Evolutionary conservation across 2,113 vertebrate genomes (phyloP).

Genomic region (Bettongia penicillata): DNA sequence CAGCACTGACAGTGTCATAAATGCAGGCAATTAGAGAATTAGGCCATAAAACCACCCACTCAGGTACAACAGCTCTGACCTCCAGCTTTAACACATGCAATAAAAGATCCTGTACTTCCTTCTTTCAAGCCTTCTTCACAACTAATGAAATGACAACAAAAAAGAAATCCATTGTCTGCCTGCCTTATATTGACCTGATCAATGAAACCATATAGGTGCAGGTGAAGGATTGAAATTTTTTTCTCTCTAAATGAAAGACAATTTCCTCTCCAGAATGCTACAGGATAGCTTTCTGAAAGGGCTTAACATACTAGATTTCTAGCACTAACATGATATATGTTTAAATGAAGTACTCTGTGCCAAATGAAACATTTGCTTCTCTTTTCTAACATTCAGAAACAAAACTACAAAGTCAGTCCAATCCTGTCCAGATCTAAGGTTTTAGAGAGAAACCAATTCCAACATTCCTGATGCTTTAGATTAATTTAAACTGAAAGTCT

Average conservation of each 20-base stretch:
- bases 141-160: conserved; percentile 60
- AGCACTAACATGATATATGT: background rate
- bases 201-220: conserved; percentile 50
- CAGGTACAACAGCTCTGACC: conserved; percentile 69
- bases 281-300: background rate
- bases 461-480: conserved; percentile 33
- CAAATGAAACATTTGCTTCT: conserved; percentile 23
- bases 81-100: conserved; percentile 66
- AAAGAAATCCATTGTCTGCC: conserved; percentile 50
- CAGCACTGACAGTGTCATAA: conserved; percentile 73
- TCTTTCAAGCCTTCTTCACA: conserved; percentile 57
- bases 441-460: conserved; percentile 29
- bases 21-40: conserved; percentile 76
- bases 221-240: conserved; percentile 34
- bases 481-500: conserved; percentile 50
- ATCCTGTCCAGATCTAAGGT: conserved; percentile 28
- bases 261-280: background rate
- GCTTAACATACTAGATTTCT: background rate
- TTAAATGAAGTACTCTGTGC: background rate
- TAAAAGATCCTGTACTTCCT: conserved; percentile 69
- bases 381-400: conserved; percentile 20
- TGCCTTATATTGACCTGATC: conserved; percentile 19
- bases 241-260: conserved; percentile 11
- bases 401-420: conserved; percentile 23
- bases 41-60: conserved; percentile 80